Base-by-base conservation (phyloP, 2,888 invertebrate genomes). In the Ochropacha duplaris region DNA sequence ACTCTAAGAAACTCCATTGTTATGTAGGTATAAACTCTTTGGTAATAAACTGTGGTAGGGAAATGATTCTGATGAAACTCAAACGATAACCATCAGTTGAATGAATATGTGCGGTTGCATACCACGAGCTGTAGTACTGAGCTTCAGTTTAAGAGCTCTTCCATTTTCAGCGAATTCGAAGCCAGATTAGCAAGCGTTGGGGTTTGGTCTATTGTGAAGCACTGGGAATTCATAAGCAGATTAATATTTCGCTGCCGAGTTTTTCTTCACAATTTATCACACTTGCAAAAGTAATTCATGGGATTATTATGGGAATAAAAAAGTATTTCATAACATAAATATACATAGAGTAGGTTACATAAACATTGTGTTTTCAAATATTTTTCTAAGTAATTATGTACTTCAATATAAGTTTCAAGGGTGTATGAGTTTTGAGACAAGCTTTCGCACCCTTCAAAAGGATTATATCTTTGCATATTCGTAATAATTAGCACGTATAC, bases 381-480 rank as follows among this genome's bases (percentile, higher is more conserved):
- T 44, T 44, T 44, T 44, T 19, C 19, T 44, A 44, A 44, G 14
- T 36, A n/a, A 44, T 44, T 44, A n/a, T n/a, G n/a, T n/a, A 44
- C 16, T 44, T 44, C 9, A 1, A 44, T 9, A 19, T 44, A 64
- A 63, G 56, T 52, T 54, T 54, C 54, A 58, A 62, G 56, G 51
- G 58, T 63, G 55, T 54, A 51, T 54, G 54, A 55, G 58, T 57
- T 56, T 55, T 55, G 58, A 64, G 58, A 54, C 74, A 62, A 62
- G 73, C 68, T 60, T 55, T 49, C 64, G 78, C 83, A 83, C 72
- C 71, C 61, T 66, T 69, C 60, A 39, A 56, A 44, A 54, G 71
- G 78, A 80, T 84, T 79, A 79, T 72, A 56, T 64, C 59, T 73
- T 72, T 68, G 68, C 72, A 76, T 76, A 79, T 72, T 76, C 69